phyloP scores from a whole-genome alignment of 2,797 vertebrate genomes.

The Xiphophorus birchmanni region DNA sequence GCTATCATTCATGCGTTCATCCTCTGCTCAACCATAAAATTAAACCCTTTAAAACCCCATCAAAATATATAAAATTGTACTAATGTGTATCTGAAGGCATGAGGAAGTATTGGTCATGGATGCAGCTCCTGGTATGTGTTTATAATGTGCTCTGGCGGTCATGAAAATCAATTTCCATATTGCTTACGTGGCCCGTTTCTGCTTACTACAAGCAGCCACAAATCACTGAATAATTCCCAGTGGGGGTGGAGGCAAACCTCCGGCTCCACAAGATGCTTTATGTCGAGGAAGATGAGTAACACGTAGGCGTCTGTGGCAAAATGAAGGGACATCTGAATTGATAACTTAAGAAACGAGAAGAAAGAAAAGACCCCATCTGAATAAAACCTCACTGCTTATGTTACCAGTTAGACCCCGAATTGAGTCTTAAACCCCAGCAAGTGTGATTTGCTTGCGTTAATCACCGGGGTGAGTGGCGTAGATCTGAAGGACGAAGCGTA shows the following conservation, averaged over 20 bases:
- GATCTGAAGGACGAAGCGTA: constrained; percentile 17
- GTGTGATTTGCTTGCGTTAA: constrained; percentile 20
- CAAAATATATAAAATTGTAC: constrained; percentile 16
- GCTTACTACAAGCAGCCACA: constrained; percentile 22
- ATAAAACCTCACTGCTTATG: constrained; percentile 3
- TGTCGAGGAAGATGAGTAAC: constrained; percentile 14
- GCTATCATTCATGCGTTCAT: constrained; percentile 19
- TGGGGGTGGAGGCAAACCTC: constrained; percentile 11
- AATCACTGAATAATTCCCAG: constrained; percentile 36
- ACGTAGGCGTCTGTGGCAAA: constrained; percentile 3
- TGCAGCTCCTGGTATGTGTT: constrained; percentile 17
- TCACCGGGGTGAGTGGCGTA: constrained; percentile 1
- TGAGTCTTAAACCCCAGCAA: constrained; percentile 1
- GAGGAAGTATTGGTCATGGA: constrained; percentile 7
- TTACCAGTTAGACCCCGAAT: constrained; percentile 1
- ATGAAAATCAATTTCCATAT: constrained; percentile 40
- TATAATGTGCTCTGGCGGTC: constrained; percentile 16
- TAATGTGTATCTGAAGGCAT: constrained; percentile 24
- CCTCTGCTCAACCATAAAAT: constrained; percentile 31
- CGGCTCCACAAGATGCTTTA: constrained; percentile 17
- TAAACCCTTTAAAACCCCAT: constrained; percentile 19
- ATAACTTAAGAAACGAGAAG: background rate
- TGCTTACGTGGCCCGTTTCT: constrained; percentile 40
- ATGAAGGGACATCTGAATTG: constrained; percentile 4
- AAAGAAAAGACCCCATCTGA: background rate